Evolutionary conservation across 1,140 invertebrate species (phyloP).

Genomic region (Drosophila kurseongensis): DNA sequence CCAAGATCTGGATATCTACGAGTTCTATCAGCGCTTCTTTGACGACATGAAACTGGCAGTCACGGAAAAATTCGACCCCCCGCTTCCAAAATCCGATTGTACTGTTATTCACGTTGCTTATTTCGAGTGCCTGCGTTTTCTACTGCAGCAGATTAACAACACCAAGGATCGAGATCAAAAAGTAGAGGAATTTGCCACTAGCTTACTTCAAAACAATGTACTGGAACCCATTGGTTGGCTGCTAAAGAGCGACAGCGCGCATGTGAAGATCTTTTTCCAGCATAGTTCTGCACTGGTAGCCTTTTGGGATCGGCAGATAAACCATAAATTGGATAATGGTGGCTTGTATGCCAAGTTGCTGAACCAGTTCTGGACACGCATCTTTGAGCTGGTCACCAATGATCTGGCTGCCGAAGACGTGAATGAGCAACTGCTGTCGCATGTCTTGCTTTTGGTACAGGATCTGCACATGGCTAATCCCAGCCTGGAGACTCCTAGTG

Average conservation of each 20-base stretch:
- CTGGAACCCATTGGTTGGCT: constrained; percentile 85
- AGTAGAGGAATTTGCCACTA: constrained; percentile 35
- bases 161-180: constrained; percentile 6
- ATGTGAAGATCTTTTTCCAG: constrained; percentile 85
- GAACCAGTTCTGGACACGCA: constrained; percentile 86
- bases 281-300: constrained; percentile 85
- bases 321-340: constrained; percentile 46
- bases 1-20: constrained; percentile 84
- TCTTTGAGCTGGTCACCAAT: constrained; percentile 84
- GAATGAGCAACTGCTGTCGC: constrained; percentile 56
- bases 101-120: constrained; percentile 87
- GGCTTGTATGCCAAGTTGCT: constrained; percentile 85
- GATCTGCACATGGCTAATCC: constrained; percentile 73
- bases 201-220: constrained; percentile 84
- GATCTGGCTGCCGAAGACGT: constrained; percentile 60
- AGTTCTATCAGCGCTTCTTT: constrained; percentile 89
- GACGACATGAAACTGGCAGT: constrained; percentile 85
- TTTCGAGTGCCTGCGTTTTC: constrained; percentile 89
- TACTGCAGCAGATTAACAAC: constrained; percentile 85
- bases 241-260: constrained; percentile 78
- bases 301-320: constrained; percentile 86
- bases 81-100: constrained; percentile 86
- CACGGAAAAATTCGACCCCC: constrained; percentile 47
- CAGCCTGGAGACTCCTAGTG: constrained; percentile 58
- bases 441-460: constrained; percentile 66